Evolutionary conservation across 2,888 invertebrate genomes (phyloP).

Genomic region (Harpalus rufipes): DNA sequence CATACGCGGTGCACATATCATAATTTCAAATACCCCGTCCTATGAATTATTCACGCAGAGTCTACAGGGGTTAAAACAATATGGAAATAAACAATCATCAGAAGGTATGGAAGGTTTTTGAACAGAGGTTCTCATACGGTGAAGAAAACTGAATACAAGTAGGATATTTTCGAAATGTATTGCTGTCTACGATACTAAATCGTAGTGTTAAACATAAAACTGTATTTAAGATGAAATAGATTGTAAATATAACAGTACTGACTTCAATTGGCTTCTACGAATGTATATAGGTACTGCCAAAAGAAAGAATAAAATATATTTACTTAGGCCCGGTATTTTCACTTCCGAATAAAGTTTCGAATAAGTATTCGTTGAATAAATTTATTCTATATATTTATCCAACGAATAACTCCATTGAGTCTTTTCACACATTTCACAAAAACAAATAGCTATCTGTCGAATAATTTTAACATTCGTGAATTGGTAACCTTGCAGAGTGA

Average conservation of each 20-base stretch:
- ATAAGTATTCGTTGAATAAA: too few relatives aligned
- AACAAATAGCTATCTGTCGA: too few relatives aligned
- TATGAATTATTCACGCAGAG: constrained; percentile 53
- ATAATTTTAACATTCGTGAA: too few relatives aligned
- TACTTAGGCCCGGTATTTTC: too few relatives aligned
- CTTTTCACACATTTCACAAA: too few relatives aligned
- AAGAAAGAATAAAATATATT: too few relatives aligned
- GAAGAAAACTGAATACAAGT: too few relatives aligned
- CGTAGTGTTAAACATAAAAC: background rate
- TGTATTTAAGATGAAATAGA: background rate
- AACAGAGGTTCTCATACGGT: background rate
- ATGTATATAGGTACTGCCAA: background rate
- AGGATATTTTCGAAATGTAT: too few relatives aligned
- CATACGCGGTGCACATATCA: constrained; percentile 36
- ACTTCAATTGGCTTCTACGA: background rate
- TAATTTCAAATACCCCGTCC: constrained; percentile 37
- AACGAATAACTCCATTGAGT: too few relatives aligned
- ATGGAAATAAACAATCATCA: constrained; percentile 62
- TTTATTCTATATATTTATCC: too few relatives aligned
- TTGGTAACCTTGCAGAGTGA: too few relatives aligned
- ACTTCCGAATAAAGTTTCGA: too few relatives aligned
- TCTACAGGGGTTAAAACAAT: constrained; percentile 55
- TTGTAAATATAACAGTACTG: background rate
- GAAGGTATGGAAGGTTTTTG: background rate
- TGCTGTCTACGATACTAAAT: background rate